Evolutionary conservation across 2,888 invertebrate genomes (phyloP).

Genomic region (Scrobipalpa costella): DNA sequence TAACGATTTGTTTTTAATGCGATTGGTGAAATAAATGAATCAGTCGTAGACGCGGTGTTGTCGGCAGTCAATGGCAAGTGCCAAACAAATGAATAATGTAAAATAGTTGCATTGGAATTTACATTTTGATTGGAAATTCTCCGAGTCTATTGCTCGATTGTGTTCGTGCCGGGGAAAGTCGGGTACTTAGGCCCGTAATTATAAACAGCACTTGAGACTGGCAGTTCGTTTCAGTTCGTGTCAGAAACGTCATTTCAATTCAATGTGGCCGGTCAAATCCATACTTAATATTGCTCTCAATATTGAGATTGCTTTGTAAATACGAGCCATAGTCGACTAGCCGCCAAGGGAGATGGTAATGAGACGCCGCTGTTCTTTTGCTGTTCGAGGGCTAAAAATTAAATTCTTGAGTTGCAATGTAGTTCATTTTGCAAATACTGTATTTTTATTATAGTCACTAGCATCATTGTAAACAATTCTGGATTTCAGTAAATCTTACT

Average conservation of each 20-base stretch:
- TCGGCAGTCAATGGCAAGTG: constrained; percentile 27
- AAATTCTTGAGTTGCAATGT: neutral
- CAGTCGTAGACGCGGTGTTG: neutral
- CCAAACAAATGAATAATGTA: constrained; percentile 45
- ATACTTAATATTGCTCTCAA: no score
- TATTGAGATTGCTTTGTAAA: neutral
- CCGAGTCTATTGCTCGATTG: constrained; percentile 49
- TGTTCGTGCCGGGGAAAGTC: constrained; percentile 42
- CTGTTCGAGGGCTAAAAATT: constrained; percentile 20
- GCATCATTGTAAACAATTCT: no score
- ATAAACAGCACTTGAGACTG: no score
- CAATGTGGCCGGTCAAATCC: no score
- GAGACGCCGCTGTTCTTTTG: constrained; percentile 29
- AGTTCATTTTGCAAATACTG: neutral
- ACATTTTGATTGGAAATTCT: constrained; percentile 72
- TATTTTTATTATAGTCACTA: neutral
- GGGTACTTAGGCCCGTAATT: neutral
- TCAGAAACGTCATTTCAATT: no score
- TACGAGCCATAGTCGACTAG: constrained; percentile 38
- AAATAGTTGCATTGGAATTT: constrained; percentile 58
- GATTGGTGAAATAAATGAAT: constrained; percentile 5
- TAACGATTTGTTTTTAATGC: no score
- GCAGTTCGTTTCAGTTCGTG: no score
- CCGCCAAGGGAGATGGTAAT: constrained; percentile 47
- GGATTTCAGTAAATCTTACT: no score